Conservation (phyloP, 2,113 vertebrate genomes). For the Isurus oxyrinchus region DNA sequence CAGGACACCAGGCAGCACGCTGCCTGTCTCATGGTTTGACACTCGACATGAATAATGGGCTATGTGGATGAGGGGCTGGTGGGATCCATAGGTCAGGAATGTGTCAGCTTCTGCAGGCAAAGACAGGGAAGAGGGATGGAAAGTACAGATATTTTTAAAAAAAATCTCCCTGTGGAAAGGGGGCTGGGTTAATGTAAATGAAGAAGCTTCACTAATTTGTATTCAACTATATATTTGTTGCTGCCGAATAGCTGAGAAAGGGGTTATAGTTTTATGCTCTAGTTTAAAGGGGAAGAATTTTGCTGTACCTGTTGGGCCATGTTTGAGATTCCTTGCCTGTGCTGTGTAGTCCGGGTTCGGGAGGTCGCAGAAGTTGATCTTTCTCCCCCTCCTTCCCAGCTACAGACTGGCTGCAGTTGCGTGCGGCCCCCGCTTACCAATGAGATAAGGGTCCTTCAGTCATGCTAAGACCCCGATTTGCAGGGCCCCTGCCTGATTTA, state of each 20-base stretch:
- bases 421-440: neutral
- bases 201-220: neutral
- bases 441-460: neutral
- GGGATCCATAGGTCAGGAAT: neutral
- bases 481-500: neutral
- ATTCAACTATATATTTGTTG: neutral
- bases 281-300: neutral
- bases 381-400: neutral
- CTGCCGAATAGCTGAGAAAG: neutral
- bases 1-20: neutral
- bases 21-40: neutral
- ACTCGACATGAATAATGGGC: neutral
- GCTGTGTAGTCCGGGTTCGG: neutral
- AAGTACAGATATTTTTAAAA: neutral
- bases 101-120: neutral
- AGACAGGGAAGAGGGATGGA: neutral
- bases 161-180: neutral
- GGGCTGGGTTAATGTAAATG: neutral
- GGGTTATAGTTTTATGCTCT: neutral
- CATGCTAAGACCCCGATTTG: neutral
- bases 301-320: too few relatives aligned
- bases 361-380: too few relatives aligned
- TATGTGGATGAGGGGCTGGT: too few relatives aligned
- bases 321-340: neutral
- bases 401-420: neutral